Evolutionary conservation across 1,140 invertebrate genomes (phyloP), one percentile per base, ranked within the genome.

Genomic region (Hyposmocoma kahamanoa): DNA sequence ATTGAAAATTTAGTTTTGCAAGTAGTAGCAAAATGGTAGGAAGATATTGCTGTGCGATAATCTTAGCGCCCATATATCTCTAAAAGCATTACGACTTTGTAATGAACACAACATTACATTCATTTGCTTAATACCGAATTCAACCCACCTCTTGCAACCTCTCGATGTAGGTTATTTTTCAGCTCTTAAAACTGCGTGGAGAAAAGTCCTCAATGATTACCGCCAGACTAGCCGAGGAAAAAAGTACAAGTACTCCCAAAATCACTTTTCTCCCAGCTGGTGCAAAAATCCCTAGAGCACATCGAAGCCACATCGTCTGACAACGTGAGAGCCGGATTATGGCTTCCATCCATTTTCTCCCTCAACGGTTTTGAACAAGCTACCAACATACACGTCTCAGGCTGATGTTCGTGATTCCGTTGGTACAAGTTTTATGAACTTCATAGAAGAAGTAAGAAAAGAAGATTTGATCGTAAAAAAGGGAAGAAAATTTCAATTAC

Each of bases 141-240:
- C 72, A 6, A 81, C 78, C 1, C 74, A 82, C 41, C 69, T 85
- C 15, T 17, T 80, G 2, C 78, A 85, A 54, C 80, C 81, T 18
- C 54, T 66, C 13, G 78, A 86, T 56, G 74, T 84, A 4, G 49
- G 62, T 0, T 66, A 75, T 19, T 83, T 85, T 56, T 36, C 49
- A 0, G 62, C 74, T 19, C 42, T 79, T 3, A 86, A 85, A 64
- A 34, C 41, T 30, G 48, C 34, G 10, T 85, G 80, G 77, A 62
- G 56, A 41, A 59, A 75, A 34, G 47, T 51, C 4, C 62, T 78
- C 22, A 15, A 44, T 22, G 20, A 43, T 30, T 56, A 57, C 18
- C 50, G 50, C 11, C 56, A 32, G 17, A 28, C 24, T 17, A 26
- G 21, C 17, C 36, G 24, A 17, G 44, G 44, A 28, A 19, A 42